Evolutionary conservation across 2,888 invertebrate genomes (phyloP).

Genomic region (Acleris literana): DNA sequence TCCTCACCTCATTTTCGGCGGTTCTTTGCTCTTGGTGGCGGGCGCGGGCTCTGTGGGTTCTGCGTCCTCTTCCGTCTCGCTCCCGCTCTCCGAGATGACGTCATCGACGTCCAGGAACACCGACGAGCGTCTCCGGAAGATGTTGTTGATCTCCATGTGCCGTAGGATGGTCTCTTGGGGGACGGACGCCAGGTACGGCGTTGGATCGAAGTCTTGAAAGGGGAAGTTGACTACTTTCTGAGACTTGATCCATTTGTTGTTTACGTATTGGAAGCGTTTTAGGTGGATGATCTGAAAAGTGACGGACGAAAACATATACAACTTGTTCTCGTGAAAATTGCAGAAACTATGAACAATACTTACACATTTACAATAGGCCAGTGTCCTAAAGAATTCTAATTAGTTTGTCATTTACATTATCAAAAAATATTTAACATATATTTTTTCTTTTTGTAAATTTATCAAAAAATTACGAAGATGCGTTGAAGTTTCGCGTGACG

Average conservation of each 20-base stretch:
- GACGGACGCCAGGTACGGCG: conserved; percentile 92
- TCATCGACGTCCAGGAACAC: conserved; percentile 49
- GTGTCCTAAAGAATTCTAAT: too few species aligned
- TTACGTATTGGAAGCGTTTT: conserved; percentile 95
- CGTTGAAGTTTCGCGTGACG: too few species aligned
- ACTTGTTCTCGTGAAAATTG: too few species aligned
- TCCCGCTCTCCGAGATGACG: conserved; percentile 57
- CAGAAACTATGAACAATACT: too few species aligned
- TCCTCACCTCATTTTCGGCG: conserved; percentile 28
- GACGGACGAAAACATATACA: too few species aligned
- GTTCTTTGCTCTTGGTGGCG: conserved; percentile 30
- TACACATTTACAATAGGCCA: too few species aligned
- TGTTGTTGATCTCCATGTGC: conserved; percentile 81
- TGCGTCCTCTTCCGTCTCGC: conserved; percentile 46
- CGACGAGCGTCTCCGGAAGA: conserved; percentile 45
- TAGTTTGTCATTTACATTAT: too few species aligned
- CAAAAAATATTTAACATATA: too few species aligned
- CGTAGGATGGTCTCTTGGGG: conserved; percentile 89
- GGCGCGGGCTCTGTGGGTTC: conserved; percentile 29
- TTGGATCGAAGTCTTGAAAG: conserved; percentile 92
- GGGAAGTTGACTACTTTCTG: conserved; percentile 97
- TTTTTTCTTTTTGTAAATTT: too few species aligned
- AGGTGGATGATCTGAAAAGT: conserved; percentile 91
- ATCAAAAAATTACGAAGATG: too few species aligned
- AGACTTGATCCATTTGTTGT: conserved; percentile 96